Evolutionary conservation across 2,888 invertebrate species (phyloP), one percentile per base, ranked within the genome.

Genomic region (Drosophila gaucha): DNA sequence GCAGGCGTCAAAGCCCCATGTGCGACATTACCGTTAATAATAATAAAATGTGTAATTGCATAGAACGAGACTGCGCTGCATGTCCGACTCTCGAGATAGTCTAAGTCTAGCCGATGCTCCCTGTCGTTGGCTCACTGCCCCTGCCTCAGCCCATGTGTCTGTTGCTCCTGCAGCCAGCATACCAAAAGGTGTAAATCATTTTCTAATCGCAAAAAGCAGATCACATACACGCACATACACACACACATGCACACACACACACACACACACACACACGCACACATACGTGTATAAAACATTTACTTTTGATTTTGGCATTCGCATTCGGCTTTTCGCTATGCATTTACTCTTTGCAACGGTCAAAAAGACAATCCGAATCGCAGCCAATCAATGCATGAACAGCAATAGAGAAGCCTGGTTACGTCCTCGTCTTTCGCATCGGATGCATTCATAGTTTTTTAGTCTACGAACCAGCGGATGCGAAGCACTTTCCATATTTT

Each of bases 21-120:
- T 82, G 85, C 78, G 85, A 84, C 85, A 78, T 85, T 82, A 85
- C 78, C 86, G 79, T 79, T 82, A 79, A 85, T 79, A 85, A 82
- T 82, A 79, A 82, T 79, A 79, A 78, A 85, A 85, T 79, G 86
- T 82, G 79, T 85, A 82, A 79, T 79, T 79, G 79, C 86, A 82
- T 63, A 67, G 67, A 74, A 64, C 67, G 64, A 70, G 52, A 35
- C 71, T 54, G 71, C 67, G 47, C 67, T 71, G 54, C 67, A 71
- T 64, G 54, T 47, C 41, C 64, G 47, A 38, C 49, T 52, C 39
- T 28, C 63, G 46, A 28, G 63, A 70, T 51, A 31, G 60, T 35
- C 35, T 44, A 24, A 35, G 69, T 67, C 44, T 39, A 33, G 43
- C 24, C 66, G 38, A 52, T 30, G 31, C 20, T 46, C 36, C 51